These are phyloP conservation scores for Melanotaenia boesemani DNA, from an alignment of 2,797 vertebrate species.

Conservation along the genomic window DNA sequence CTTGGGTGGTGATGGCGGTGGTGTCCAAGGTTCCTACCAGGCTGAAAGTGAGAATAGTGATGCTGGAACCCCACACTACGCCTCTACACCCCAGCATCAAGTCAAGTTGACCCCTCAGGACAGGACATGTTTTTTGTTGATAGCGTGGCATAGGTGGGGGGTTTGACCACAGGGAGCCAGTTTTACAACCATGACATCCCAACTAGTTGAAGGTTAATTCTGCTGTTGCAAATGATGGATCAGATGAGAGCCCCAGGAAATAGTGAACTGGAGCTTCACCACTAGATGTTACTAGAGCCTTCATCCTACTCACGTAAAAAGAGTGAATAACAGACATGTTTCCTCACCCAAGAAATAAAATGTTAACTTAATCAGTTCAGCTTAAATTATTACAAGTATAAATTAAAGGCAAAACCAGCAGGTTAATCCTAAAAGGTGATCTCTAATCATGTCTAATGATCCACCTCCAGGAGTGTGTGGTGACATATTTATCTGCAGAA, in stretches of 20 bases:
- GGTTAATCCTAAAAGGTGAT: neutral
- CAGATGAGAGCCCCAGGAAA: neutral
- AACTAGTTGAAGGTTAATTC: neutral
- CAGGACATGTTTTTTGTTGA: neutral
- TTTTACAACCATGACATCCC: neutral
- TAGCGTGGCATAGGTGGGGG: neutral
- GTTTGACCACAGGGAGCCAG: neutral
- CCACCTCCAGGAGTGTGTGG: neutral
- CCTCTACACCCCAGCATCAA: neutral
- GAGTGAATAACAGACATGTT: neutral
- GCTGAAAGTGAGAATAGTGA: neutral
- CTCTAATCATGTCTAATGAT: neutral
- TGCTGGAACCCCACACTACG: neutral
- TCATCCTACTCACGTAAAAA: neutral
- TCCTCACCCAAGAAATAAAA: neutral
- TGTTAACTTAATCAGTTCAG: neutral
- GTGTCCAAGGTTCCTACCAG: neutral
- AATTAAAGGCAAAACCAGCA: neutral
- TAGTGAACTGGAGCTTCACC: neutral
- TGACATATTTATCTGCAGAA: neutral
- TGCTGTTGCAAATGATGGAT: neutral
- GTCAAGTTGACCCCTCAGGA: neutral
- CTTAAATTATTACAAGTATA: neutral
- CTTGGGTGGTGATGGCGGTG: too few species aligned
- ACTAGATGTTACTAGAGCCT: neutral